Evolutionary conservation across 2,113 vertebrate genomes (phyloP), one percentile per base, ranked within the genome.

Genomic region (Phalacrocorax carbo): DNA sequence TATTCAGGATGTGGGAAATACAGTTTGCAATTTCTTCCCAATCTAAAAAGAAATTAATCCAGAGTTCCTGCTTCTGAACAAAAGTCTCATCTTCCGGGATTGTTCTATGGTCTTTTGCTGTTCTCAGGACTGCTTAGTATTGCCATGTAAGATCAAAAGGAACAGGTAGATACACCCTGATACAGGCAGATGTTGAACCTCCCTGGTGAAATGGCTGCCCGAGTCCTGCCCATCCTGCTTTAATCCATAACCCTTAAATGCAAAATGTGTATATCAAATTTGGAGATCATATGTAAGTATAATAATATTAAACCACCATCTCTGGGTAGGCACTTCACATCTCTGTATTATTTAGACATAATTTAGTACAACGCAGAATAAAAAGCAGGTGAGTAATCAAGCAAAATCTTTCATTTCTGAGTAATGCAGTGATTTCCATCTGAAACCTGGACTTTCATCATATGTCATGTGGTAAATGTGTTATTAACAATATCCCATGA

Each of bases 11-110:
- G 15, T n/a, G 23, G 40, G 54, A 76, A 58, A 76, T 32, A 27
- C 7, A 38, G 32, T 40, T 58, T 58, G 23, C 46, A 44, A 42
- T 42, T 55, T 72, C 36, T 72, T 7, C 36, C 52, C n/a, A 38
- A 26, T 51, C 48, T 38, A 72, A 52, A 54, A 54, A 22, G 2
- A 72, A 40, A 26, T 44, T 44, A 58, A 76, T 76, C 54, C 54
- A n/a, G 16, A n/a, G 9, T 16, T 75, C 22, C 65, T 98, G 96
- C 97, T 96, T 98, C 26, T 98, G 97, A 97, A 98, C 30, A 58
- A 5, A 42, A 57, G 8, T 60, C 21, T 27, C 16, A 20, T 58
- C 38, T 57, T 13, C 5, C 32, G 48, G 40, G 49, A 15, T 11
- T 52, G 20, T 54, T 64, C 49, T 54, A 10, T 64, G 32, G 48